Evolutionary conservation across 1,140 invertebrate genomes (phyloP).

Genomic region (Heterodera carotae): DNA sequence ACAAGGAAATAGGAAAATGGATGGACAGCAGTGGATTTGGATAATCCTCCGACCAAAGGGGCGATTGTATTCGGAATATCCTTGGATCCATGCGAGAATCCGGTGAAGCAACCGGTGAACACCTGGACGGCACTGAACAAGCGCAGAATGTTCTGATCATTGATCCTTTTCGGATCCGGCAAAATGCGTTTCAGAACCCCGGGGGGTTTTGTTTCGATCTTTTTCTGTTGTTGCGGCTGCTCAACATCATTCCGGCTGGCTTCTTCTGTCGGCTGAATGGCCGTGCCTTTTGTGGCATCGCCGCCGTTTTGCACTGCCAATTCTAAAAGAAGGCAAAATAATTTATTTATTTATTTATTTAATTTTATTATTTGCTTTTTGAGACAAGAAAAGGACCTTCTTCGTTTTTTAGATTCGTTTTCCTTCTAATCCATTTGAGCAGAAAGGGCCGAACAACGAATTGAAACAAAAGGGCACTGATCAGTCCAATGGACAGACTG

Average conservation of each 20-base stretch:
- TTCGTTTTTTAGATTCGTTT: background rate
- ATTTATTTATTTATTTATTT: too few relatives aligned
- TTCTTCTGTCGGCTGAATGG: slow-evolving; percentile 3
- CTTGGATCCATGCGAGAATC: slow-evolving; percentile 73
- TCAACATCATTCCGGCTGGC: background rate
- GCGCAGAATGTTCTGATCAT: slow-evolving; percentile 40
- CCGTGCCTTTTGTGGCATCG: background rate
- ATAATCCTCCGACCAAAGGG: slow-evolving; percentile 28
- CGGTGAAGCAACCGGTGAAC: slow-evolving; percentile 53
- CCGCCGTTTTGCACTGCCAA: background rate
- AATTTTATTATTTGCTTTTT: background rate
- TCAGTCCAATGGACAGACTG: slow-evolving; percentile 17
- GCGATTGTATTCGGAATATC: slow-evolving; percentile 71
- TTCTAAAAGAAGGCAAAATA: slow-evolving; percentile 1
- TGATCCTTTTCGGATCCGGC: slow-evolving; percentile 37
- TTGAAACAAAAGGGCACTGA: slow-evolving; percentile 35
- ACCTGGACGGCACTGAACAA: slow-evolving; percentile 49
- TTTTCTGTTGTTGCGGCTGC: background rate
- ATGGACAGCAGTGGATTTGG: background rate
- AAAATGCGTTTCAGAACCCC: slow-evolving; percentile 46
- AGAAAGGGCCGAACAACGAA: slow-evolving; percentile 29
- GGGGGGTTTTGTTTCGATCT: background rate
- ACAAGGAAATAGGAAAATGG: background rate
- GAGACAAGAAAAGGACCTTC: background rate
- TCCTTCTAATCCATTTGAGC: slow-evolving; percentile 31